Evolutionary conservation across 2,113 vertebrate genomes (phyloP).

Genomic region (Callocephalon fimbriatum): DNA sequence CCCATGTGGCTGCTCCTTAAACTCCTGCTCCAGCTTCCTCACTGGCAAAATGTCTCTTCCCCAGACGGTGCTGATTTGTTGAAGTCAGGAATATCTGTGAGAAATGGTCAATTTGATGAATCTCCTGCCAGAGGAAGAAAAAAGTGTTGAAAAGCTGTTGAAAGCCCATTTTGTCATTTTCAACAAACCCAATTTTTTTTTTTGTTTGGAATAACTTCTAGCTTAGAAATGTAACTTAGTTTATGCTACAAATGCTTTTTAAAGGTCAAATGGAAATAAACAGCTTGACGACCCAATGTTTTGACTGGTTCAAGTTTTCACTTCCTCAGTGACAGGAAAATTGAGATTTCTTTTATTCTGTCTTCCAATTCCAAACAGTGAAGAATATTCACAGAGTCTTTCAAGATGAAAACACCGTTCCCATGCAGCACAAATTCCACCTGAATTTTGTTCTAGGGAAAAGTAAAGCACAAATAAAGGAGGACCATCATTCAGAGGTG

Average conservation of each 20-base stretch:
- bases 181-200: not conserved
- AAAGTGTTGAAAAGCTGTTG: not conserved
- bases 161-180: slow-evolving; percentile 19
- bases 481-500: not conserved
- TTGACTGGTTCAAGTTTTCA: not conserved
- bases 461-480: not conserved
- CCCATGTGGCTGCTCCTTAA: fast-evolving
- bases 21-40: not conserved
- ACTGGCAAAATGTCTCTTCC: not conserved
- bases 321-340: not conserved
- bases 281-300: slow-evolving; percentile 9
- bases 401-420: not conserved
- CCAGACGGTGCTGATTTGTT: not conserved
- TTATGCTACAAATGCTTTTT: not conserved
- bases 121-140: not conserved
- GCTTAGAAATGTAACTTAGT: not conserved
- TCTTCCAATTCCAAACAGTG: not conserved
- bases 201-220: not conserved
- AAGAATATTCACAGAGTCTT: not conserved
- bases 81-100: not conserved
- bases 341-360: not conserved
- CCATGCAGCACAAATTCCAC: not conserved
- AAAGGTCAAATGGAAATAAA: slow-evolving; percentile 59
- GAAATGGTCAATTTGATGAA: not conserved
- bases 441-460: not conserved